Percentiles rank a stretch among this genome's conserved stretches.
Conservation (phyloP, 2,888 invertebrate genomes). For the Zootermopsis nevadensis region DNA sequence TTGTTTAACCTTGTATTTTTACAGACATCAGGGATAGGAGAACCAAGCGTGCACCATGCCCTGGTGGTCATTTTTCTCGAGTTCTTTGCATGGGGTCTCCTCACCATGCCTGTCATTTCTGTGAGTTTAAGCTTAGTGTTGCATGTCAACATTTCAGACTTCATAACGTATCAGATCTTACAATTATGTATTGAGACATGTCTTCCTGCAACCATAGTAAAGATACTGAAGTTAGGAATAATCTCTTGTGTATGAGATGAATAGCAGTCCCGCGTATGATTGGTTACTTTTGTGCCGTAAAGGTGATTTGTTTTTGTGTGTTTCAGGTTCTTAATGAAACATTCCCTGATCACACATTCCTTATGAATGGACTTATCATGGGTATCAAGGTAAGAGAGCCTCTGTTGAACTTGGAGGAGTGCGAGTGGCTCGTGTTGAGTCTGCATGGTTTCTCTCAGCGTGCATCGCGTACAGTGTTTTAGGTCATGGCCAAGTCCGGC, state of each 20-base stretch:
- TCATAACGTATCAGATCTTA: too few species aligned
- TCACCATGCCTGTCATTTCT: constrained; percentile 96
- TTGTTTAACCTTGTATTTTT: constrained; percentile 58
- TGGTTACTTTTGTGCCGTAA: neutral
- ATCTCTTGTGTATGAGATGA: too few species aligned
- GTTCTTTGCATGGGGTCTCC: constrained; percentile 99
- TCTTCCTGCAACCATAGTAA: too few species aligned
- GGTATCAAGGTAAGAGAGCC: constrained; percentile 81
- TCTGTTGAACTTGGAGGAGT: too few species aligned
- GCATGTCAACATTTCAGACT: neutral
- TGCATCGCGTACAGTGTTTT: too few species aligned
- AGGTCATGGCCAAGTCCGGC: too few species aligned
- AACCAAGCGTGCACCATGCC: constrained; percentile 98
- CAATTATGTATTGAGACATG: too few species aligned
- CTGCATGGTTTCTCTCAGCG: too few species aligned
- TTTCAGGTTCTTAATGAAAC: constrained; percentile 90
- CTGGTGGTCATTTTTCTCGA: constrained; percentile 99
- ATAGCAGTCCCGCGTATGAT: too few species aligned
- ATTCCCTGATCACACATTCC: constrained; percentile 98
- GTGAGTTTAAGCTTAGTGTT: constrained; percentile 64
- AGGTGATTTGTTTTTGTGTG: constrained; percentile 22
- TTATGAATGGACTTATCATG: constrained; percentile 99
- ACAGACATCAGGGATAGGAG: constrained; percentile 87
- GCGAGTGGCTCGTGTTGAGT: too few species aligned
- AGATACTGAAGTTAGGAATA: too few species aligned